Base-by-base conservation (phyloP, 2,888 invertebrate genomes). In the Lamellibrachia satsuma region DNA sequence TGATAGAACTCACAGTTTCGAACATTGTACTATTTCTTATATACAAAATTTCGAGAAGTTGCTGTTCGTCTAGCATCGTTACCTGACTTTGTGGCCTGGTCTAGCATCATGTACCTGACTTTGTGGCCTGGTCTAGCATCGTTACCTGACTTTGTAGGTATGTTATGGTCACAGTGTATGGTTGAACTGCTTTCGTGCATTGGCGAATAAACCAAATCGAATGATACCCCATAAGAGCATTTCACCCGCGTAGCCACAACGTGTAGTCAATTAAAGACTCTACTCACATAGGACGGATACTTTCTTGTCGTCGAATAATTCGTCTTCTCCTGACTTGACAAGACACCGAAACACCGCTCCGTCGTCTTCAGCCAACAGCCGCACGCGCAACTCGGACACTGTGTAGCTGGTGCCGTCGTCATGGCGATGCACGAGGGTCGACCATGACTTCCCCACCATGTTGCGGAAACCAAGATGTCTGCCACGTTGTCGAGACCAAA, bases 241-340 rank as follows among this genome's bases (percentile, higher is more conserved):
- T 57, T 2, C 57, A 57, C 2, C 57, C 57, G 15, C 57, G 15
- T 11, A 6, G 6, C n/a, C 22, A 75, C n/a, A 15, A 15, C 15
- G 15, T 4, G 75, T 75, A 6, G 15, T 11, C 75, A 75, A 2
- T 7, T 75, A 15, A 6, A n/a, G 6, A 6, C 52, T 27, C 7
- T 60, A 92, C 93, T 92, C 60, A 93, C 93, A 93, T 52, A 52
- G 57, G 3, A 93, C 92, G 6, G 51, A 27, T 3, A 93, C 39
- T n/a, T 75, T 92, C 22, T 90, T 91, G 57, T 90, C 60, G n/a
- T 90, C 52, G 39, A 91, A 92, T 1, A 92, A 90, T 9, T 51
- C 22, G 52, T 57, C 51, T 22, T 93, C 92, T 7, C 91, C 51
- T 11, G 92, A 0, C 15, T n/a, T 55, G 60, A 92, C 92, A 2